Conservation (phyloP, 2,888 invertebrate species). For the Meganola albula region DNA sequence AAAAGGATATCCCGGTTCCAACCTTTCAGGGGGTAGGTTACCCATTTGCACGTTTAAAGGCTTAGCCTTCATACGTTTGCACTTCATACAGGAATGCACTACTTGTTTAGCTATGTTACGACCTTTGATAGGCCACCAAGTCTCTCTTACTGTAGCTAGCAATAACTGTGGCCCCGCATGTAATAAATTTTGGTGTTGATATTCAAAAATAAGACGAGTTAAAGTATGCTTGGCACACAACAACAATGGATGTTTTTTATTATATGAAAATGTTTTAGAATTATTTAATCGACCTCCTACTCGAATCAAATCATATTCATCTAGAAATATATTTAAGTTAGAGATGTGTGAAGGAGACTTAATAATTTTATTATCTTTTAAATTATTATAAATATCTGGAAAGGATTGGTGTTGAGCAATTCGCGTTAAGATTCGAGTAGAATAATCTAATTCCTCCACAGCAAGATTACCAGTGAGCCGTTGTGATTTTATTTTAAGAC, state of each 20-base stretch:
- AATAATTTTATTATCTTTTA: background rate
- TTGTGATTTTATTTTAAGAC: background rate
- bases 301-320: slow-evolving; percentile 2
- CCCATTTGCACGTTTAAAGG: slow-evolving; percentile 2
- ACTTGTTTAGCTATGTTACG: slow-evolving; percentile 3
- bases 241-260: slow-evolving; percentile 8
- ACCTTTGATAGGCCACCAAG: slow-evolving; percentile 5
- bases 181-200: background rate
- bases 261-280: slow-evolving; percentile 1
- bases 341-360: slow-evolving; percentile 3
- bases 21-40: slow-evolving; percentile 1
- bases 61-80: slow-evolving; percentile 1
- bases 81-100: slow-evolving; percentile 1
- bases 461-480: background rate
- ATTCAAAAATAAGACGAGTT: slow-evolving; percentile 3
- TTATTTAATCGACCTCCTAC: slow-evolving; percentile 3
- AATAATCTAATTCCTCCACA: slow-evolving; percentile 1
- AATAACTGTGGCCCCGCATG: slow-evolving; percentile 5
- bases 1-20: background rate
- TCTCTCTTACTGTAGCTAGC: slow-evolving; percentile 4
- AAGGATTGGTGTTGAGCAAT: slow-evolving; percentile 3
- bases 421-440: slow-evolving; percentile 1
- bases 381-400: background rate
- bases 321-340: slow-evolving; percentile 4
- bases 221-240: slow-evolving; percentile 3